Conservation (phyloP, 2,888 invertebrate genomes). For the Eupithecia insigniata region DNA sequence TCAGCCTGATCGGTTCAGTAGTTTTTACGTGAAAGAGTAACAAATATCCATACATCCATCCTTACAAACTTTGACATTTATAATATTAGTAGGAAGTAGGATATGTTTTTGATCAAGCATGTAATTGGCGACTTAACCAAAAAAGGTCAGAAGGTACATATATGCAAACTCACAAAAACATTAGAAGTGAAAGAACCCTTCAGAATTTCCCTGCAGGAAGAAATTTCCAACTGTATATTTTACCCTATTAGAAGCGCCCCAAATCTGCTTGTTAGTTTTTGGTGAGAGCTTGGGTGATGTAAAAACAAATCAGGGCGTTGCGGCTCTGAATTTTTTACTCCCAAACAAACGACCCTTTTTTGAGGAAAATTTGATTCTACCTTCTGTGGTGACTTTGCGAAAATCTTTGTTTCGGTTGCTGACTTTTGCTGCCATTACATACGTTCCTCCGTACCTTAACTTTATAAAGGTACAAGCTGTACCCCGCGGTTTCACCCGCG, state of each 20-base stretch:
- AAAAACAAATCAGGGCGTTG: conserved; percentile 14
- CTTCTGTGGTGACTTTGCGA: conserved; percentile 3
- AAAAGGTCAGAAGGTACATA: background rate
- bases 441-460: background rate
- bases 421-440: background rate
- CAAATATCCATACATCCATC: too few species aligned
- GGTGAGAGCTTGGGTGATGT: conserved; percentile 6
- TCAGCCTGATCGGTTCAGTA: too few species aligned
- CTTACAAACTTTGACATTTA: too few species aligned
- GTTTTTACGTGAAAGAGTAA: too few species aligned
- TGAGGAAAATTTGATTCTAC: background rate
- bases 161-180: background rate
- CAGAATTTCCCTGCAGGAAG: background rate
- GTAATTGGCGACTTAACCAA: background rate
- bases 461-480: too few species aligned
- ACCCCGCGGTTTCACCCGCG: too few species aligned
- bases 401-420: background rate
- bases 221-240: background rate
- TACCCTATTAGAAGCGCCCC: conserved; percentile 1
- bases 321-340: conserved; percentile 17
- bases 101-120: background rate
- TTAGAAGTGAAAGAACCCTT: background rate
- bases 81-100: too few species aligned
- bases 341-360: conserved; percentile 6
- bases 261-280: conserved; percentile 17